Conservation (phyloP, 2,113 vertebrate genomes). For the mouse (Mus musculus) region DNA sequence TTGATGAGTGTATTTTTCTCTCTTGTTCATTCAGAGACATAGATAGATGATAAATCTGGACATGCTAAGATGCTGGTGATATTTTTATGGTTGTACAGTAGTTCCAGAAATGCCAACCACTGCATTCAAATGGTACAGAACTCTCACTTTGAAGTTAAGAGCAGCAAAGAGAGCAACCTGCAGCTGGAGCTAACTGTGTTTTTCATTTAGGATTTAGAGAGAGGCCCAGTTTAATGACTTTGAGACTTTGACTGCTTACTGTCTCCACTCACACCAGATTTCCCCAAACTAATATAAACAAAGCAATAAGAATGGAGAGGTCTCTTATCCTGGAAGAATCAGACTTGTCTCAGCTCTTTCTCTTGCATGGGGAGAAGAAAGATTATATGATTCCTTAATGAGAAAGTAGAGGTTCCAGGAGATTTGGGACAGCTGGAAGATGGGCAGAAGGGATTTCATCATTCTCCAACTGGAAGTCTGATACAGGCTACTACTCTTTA, state of each 20-base stretch:
- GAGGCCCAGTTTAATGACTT: background rate
- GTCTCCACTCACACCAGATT: background rate
- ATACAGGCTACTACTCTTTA: background rate
- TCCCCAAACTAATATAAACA: background rate
- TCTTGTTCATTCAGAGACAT: background rate
- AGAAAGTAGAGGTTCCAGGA: background rate
- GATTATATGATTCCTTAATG: background rate
- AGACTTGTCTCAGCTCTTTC: background rate
- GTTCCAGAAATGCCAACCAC: background rate
- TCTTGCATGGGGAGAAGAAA: background rate
- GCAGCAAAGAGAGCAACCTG: background rate
- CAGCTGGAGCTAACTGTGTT: background rate
- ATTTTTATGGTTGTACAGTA: background rate
- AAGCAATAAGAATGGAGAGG: background rate
- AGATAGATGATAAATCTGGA: too few species aligned
- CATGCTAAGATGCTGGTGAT: background rate
- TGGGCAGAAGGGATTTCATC: background rate
- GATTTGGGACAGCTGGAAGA: background rate
- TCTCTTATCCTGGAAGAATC: background rate
- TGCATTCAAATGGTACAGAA: background rate
- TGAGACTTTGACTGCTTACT: background rate
- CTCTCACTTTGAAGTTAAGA: background rate
- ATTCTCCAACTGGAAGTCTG: background rate
- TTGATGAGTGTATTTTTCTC: background rate
- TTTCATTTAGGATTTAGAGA: background rate